Evolutionary conservation across 1,140 invertebrate genomes (phyloP).

Genomic region (Stegodyphus mimosarum): DNA sequence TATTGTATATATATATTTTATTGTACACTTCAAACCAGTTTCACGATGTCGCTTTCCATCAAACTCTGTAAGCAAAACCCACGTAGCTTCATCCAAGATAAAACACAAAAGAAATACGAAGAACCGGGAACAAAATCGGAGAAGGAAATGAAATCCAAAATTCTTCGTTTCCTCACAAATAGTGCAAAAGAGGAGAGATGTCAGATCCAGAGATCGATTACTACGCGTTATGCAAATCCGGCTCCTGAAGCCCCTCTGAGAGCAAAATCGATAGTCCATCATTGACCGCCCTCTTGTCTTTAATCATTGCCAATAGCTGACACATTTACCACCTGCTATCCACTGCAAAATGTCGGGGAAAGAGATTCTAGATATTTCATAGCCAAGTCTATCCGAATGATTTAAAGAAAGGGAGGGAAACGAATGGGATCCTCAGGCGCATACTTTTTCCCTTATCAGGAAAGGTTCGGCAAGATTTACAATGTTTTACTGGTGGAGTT

Average conservation of each 20-base stretch:
- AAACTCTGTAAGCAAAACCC: too few relatives aligned
- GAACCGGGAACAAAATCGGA: neutral
- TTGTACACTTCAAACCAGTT: too few relatives aligned
- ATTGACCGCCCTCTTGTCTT: constrained; percentile 53
- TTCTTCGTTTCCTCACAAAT: constrained; percentile 7
- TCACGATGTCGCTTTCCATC: too few relatives aligned
- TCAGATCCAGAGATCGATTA: constrained; percentile 50
- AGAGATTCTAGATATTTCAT: constrained; percentile 38
- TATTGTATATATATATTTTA: too few relatives aligned
- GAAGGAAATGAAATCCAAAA: neutral
- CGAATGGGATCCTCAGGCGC: neutral
- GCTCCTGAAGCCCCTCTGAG: constrained; percentile 6
- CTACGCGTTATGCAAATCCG: constrained; percentile 50
- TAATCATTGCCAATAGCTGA: constrained; percentile 56
- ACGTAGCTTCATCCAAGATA: too few relatives aligned
- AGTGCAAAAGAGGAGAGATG: constrained; percentile 25
- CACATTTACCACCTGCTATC: constrained; percentile 59
- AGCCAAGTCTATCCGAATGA: neutral
- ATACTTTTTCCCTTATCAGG: constrained; percentile 35
- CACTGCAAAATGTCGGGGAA: constrained; percentile 32
- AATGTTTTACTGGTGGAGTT: constrained; percentile 14
- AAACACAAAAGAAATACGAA: too few relatives aligned
- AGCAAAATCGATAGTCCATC: constrained; percentile 54
- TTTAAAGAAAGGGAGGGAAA: constrained; percentile 10
- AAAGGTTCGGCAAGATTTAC: constrained; percentile 14